phyloP scores from a whole-genome alignment of 2,797 vertebrate genomes.

The Adrianichthys oophorus region DNA sequence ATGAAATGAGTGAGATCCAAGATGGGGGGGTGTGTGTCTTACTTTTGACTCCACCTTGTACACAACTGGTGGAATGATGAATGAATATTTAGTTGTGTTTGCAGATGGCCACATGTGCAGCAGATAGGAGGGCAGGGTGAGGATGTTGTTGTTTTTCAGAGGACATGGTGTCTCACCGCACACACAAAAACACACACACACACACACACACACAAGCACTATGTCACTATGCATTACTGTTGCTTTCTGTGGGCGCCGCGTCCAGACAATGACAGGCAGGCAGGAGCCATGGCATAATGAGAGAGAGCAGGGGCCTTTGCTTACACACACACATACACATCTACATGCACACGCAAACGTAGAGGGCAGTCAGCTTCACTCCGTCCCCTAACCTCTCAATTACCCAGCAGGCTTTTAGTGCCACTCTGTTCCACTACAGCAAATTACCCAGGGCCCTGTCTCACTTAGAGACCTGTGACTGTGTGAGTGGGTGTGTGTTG shows the following conservation, averaged over 20 bases:
- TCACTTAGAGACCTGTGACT: slow-evolving; percentile 85
- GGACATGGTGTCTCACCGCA: slow-evolving; percentile 80
- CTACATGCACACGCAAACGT: slow-evolving; percentile 45
- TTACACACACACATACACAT: slow-evolving; percentile 32
- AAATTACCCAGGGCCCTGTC: slow-evolving; percentile 92
- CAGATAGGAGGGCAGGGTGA: slow-evolving; percentile 51
- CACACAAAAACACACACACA: slow-evolving; percentile 31
- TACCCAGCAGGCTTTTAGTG: slow-evolving; percentile 96
- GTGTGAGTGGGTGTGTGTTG: slow-evolving; percentile 37
- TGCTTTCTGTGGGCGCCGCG: slow-evolving; percentile 78
- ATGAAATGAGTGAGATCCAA: background rate
- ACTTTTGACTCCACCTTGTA: slow-evolving; percentile 30
- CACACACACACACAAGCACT: slow-evolving; percentile 59
- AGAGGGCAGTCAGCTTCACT: slow-evolving; percentile 78
- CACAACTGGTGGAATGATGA: slow-evolving; percentile 40
- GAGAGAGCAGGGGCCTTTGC: slow-evolving; percentile 81
- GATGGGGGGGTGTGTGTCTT: slow-evolving; percentile 2
- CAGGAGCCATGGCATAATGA: slow-evolving; percentile 88
- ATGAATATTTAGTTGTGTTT: slow-evolving; percentile 49
- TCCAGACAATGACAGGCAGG: slow-evolving; percentile 82
- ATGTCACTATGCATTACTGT: slow-evolving; percentile 78
- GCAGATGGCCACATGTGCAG: slow-evolving; percentile 50
- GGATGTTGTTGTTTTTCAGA: slow-evolving; percentile 76
- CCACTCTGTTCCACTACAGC: slow-evolving; percentile 87
- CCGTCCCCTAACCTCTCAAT: slow-evolving; percentile 89